Evolutionary conservation across 2,113 vertebrate species (phyloP).

Genomic region (Cyprinodon tularosa): DNA sequence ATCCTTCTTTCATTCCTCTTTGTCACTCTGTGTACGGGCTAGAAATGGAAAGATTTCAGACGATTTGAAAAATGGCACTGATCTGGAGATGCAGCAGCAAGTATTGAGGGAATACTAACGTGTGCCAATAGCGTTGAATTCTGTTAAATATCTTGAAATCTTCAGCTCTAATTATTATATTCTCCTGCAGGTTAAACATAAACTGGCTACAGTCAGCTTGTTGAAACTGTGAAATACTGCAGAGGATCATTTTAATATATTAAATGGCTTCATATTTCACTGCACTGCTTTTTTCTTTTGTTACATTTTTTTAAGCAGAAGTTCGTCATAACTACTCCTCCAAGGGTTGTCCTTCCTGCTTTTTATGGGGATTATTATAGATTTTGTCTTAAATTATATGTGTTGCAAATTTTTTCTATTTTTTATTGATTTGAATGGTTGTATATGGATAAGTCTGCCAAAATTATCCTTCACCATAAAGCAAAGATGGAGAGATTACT

Average conservation of each 20-base stretch:
- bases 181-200: constrained; percentile 26
- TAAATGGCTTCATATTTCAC: neutral
- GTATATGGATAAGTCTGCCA: too few species aligned
- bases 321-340: neutral
- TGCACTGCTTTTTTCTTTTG: neutral
- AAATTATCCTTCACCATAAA: too few species aligned
- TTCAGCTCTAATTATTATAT: constrained; percentile 46
- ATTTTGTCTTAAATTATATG: too few species aligned
- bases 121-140: constrained; percentile 32
- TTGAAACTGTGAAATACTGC: neutral
- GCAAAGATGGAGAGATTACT: too few species aligned
- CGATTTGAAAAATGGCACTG: constrained; percentile 48
- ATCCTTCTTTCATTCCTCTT: constrained; percentile 9
- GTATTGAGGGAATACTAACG: constrained; percentile 41
- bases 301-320: neutral
- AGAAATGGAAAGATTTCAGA: constrained; percentile 31
- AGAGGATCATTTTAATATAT: neutral
- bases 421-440: too few species aligned
- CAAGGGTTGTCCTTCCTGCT: too few species aligned
- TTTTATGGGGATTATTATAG: too few species aligned
- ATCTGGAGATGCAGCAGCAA: constrained; percentile 34
- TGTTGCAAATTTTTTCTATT: too few species aligned
- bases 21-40: neutral
- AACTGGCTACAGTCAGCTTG: neutral
- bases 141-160: constrained; percentile 43